These are phyloP conservation scores for Sinohyriopsis cumingii DNA, from an alignment of 2,888 invertebrate genomes.

Conservation along the genomic window DNA sequence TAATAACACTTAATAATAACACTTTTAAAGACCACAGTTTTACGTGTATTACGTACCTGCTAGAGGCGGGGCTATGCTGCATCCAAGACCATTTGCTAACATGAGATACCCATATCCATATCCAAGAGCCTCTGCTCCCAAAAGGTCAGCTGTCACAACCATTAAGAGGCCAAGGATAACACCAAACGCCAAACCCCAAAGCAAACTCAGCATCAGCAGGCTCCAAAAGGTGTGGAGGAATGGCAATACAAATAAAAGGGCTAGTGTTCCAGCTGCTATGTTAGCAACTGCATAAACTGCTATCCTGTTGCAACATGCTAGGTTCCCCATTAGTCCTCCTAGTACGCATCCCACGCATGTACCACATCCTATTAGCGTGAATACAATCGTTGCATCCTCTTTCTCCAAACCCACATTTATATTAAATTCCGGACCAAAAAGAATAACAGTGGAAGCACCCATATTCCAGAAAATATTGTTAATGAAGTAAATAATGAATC, in stretches of 20 bases:
- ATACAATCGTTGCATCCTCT: slow-evolving; percentile 42
- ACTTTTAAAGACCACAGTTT: no score
- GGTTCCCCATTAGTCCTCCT: slow-evolving; percentile 57
- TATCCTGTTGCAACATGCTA: slow-evolving; percentile 42
- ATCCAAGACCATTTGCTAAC: slow-evolving; percentile 61
- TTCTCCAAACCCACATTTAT: slow-evolving; percentile 39
- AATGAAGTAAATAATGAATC: slow-evolving; percentile 57
- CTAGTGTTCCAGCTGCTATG: slow-evolving; percentile 39
- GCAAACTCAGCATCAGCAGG: slow-evolving; percentile 17
- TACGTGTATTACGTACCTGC: slow-evolving; percentile 41
- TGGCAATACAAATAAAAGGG: slow-evolving; percentile 31
- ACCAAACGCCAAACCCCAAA: slow-evolving; percentile 54
- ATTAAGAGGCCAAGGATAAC: slow-evolving; percentile 57
- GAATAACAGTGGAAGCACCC: slow-evolving; percentile 39
- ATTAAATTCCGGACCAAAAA: slow-evolving; percentile 54
- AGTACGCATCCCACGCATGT: slow-evolving; percentile 52
- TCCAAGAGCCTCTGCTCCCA: slow-evolving; percentile 52
- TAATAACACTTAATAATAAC: no score
- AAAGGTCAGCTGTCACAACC: slow-evolving; percentile 55
- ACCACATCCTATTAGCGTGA: slow-evolving; percentile 47
- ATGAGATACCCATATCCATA: slow-evolving; percentile 61
- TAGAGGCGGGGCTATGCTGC: slow-evolving; percentile 52
- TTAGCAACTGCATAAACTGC: slow-evolving; percentile 47
- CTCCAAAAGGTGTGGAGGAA: slow-evolving; percentile 27
- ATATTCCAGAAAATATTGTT: slow-evolving; percentile 62